Percentiles rank a stretch among this genome's conserved stretches.
Conservation (phyloP, 64 coral and sea anemone genomes). For the Hydrozoanthus tunicans region DNA sequence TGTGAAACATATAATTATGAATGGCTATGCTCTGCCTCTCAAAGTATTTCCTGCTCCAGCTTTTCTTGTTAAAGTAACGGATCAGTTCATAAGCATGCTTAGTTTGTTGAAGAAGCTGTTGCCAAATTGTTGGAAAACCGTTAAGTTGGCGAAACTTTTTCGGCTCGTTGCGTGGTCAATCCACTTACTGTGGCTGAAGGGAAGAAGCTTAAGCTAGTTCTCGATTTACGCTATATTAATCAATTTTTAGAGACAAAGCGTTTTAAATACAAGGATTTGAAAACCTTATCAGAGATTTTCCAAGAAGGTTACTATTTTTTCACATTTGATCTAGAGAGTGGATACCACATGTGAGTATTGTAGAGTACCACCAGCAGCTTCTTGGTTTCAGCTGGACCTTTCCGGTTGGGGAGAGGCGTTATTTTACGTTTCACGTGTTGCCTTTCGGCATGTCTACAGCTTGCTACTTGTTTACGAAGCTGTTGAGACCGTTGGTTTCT, state of each 20-base stretch:
- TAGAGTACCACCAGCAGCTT: background rate
- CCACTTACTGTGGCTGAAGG: background rate
- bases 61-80: background rate
- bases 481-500: background rate
- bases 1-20: slow-evolving; percentile 10
- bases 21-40: slow-evolving; percentile 29
- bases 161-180: background rate
- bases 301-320: too few species aligned
- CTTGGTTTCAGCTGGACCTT: too few species aligned
- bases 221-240: too few species aligned
- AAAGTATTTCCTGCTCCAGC: slow-evolving; percentile 17
- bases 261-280: too few species aligned
- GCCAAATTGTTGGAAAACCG: background rate
- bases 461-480: slow-evolving; percentile 16
- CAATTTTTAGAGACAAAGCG: too few species aligned
- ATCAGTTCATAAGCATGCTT: background rate
- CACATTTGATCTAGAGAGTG: too few species aligned
- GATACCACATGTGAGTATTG: background rate
- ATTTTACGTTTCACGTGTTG: too few species aligned
- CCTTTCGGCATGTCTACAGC: background rate
- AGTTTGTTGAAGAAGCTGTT: background rate
- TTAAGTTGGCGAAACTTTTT: background rate
- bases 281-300: too few species aligned
- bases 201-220: background rate
- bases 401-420: background rate